A percentile compares a stretch with the other conserved stretches of the same genome.
phyloP scores from a whole-genome alignment of 2,888 invertebrate genomes.

The Corbicula japonica region DNA sequence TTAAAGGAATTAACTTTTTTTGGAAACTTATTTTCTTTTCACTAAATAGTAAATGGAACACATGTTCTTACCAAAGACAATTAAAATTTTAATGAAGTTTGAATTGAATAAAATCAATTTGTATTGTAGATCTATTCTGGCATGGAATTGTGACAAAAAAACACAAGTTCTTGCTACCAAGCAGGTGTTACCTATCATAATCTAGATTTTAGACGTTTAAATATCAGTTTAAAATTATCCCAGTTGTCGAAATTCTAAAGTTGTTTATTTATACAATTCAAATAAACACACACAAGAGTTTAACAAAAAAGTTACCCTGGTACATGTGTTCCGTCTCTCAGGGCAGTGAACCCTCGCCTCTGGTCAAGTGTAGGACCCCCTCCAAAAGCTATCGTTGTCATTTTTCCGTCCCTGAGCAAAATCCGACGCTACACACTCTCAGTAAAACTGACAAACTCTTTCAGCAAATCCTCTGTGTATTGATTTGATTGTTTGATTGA shows the following conservation, averaged over 20 bases:
- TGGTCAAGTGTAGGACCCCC: constrained; percentile 85
- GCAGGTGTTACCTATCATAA: no score
- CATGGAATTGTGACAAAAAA: no score
- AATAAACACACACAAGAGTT: constrained; percentile 16
- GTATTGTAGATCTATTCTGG: no score
- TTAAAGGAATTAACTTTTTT: constrained; percentile 13
- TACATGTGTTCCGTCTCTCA: constrained; percentile 85
- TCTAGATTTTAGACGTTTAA: no score
- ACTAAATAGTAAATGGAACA: no score
- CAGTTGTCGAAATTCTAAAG: no score
- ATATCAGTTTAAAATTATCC: no score
- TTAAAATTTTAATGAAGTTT: no score
- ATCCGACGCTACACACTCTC: constrained; percentile 22
- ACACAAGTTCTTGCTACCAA: no score
- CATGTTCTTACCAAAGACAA: no score
- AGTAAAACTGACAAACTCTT: constrained; percentile 9
- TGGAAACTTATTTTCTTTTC: neutral
- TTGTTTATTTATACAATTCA: no score
- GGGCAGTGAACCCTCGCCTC: constrained; percentile 82
- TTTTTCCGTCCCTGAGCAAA: constrained; percentile 59
- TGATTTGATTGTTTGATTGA: constrained; percentile 49
- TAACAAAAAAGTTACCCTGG: constrained; percentile 83
- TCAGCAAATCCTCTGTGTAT: constrained; percentile 38
- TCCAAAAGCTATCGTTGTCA: constrained; percentile 85
- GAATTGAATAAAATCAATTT: no score